Base-by-base conservation (phyloP, 2,797 vertebrate species). In the Monodelphis domestica region DNA sequence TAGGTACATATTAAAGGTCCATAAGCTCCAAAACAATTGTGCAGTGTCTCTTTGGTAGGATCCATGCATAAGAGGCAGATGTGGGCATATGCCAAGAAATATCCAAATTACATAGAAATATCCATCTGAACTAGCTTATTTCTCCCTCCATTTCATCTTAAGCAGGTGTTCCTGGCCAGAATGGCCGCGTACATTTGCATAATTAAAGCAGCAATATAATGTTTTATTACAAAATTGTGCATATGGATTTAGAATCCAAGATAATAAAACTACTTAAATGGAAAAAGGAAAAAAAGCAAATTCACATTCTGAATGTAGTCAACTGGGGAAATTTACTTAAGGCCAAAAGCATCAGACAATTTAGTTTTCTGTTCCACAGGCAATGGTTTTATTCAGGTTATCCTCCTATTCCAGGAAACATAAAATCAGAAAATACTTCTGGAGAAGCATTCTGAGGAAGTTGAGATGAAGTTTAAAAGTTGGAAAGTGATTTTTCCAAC, bases 381-480 rank as follows among this genome's bases (percentile, higher is more conserved):
- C 24, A 92, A 92, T 93, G 92, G 92, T 90, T 89, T 90, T 10
- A 30, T 91, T 93, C n/a, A 45, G 54, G 84, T 89, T 78, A 45
- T 59, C 56, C 63, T 89, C 29, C n/a, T 28, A 93, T 93, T 53
- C 87, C 17, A 63, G 89, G 2, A 87, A 92, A 93, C 52, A 26
- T 88, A 90, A 97, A 89, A 33, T n/a, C 0, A 10, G 63, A 96
- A 88, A 50, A 21, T 53, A 89, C 15, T 89, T 93, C 87, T n/a
- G n/a, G n/a, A n/a, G n/a, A n/a, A n/a, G n/a, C n/a, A n/a, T n/a
- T n/a, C n/a, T 94, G 24, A 88, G 12, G 0, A n/a, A 90, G 45
- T 93, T 87, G 56, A 50, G 57, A 10, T 95, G 88, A 78, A 89
- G 94, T 88, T 89, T 87, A 70, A 93, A 94, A 96, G 51, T 78